Conservation (phyloP, 2,888 invertebrate species). For the Ditylenchus weischeri region DNA sequence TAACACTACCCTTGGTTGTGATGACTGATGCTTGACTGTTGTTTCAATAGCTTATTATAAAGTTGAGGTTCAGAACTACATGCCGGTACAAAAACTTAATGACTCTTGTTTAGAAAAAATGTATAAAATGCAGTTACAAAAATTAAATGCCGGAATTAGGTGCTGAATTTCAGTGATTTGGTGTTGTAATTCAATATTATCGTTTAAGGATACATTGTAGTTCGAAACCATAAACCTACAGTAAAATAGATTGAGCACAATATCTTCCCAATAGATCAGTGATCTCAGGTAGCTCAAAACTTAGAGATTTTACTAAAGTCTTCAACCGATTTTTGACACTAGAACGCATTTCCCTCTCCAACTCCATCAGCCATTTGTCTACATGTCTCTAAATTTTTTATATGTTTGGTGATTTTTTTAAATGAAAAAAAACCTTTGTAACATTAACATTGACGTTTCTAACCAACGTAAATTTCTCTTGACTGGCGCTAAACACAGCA, state of each 20-base stretch:
- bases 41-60: too few relatives aligned
- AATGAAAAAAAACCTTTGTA: constrained; percentile 29
- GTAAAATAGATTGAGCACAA: constrained; percentile 37
- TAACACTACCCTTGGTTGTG: too few relatives aligned
- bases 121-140: too few relatives aligned
- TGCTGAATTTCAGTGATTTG: too few relatives aligned
- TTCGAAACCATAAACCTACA: constrained; percentile 28
- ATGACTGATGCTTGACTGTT: too few relatives aligned
- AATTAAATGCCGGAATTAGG: too few relatives aligned
- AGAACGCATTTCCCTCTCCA: constrained; percentile 43
- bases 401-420: too few relatives aligned
- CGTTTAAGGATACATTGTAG: too few relatives aligned
- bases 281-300: constrained; percentile 22
- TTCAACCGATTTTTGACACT: constrained; percentile 37
- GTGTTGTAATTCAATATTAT: too few relatives aligned
- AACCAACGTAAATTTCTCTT: constrained; percentile 35
- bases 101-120: too few relatives aligned
- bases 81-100: too few relatives aligned
- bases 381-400: constrained; percentile 41
- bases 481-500: constrained; percentile 31
- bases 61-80: too few relatives aligned
- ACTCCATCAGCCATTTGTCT: constrained; percentile 52
- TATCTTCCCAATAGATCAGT: constrained; percentile 29
- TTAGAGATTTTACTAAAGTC: constrained; percentile 27
- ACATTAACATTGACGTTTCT: constrained; percentile 45